Base-by-base conservation (phyloP, 2,797 vertebrate species). In the Microctenopoma steveboyesi region DNA sequence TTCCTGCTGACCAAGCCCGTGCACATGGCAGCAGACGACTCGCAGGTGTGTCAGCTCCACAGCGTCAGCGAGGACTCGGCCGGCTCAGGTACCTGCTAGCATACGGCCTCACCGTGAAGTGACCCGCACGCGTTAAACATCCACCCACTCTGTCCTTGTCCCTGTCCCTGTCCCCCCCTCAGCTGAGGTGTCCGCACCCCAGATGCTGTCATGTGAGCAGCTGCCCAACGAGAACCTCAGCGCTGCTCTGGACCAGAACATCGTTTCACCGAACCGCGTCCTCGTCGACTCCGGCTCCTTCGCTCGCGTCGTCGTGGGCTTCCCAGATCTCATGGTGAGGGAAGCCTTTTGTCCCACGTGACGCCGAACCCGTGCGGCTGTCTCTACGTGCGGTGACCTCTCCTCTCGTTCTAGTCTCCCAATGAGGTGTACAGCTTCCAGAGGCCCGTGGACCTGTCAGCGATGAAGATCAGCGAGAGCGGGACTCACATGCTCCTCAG, bases 401-500 rank as follows among this genome's bases (percentile, higher is more conserved):
- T 68, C 39, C 46, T 85, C 43, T 73, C 52, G 64, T 70, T n/a
- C 22, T 84, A 99, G 98, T 98, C 97, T 47, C 95, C 97, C 48
- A 97, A 92, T 78, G 97, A 99, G 91, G 95, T 98, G 42, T 98
- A 98, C 86, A 96, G 93, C 90, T 98, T 96, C 86, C 95, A 89
- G 77, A 95, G 98, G 81, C 86, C 84, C 1, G 88, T 90, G 0
- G 81, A 94, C 45, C 84, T 97, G 48, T 91, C 90, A 3, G 81
- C 22, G 18, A 79, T 86, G 67, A 85, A 18, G 18, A 74, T 78
- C 35, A 78, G 88, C 30, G 94, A 94, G 40, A 42, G 86, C 0
- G 90, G 83, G 0, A 46, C 70, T 62, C 69, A 92, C 43, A 40
- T 30, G 15, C 92, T 95, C 72, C 94, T 96, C 52, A 94, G 94